phyloP scores from a whole-genome alignment of 35 echinoderm and acorn worm genomes.

The Apostichopus japonicus region DNA sequence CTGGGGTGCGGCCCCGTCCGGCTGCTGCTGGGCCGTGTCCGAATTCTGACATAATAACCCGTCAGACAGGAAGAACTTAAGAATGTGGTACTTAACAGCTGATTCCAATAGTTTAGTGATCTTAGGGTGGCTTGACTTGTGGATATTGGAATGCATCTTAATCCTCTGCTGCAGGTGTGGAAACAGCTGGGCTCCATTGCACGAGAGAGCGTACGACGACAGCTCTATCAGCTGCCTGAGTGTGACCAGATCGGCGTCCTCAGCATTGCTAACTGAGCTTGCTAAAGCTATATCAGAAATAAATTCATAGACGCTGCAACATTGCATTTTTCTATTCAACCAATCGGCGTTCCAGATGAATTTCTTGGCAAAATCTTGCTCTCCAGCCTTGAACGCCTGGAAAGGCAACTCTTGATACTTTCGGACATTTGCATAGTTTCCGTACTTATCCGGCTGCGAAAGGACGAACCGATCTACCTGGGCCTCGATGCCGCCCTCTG shows the following conservation, averaged over 20 bases:
- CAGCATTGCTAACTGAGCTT: slow-evolving; percentile 30
- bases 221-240: slow-evolving; percentile 82
- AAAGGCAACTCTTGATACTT: slow-evolving; percentile 82
- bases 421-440: slow-evolving; percentile 73
- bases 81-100: slow-evolving; percentile 66
- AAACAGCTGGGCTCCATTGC: slow-evolving; percentile 84
- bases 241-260: slow-evolving; percentile 71
- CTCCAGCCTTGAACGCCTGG: slow-evolving; percentile 82
- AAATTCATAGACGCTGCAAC: slow-evolving; percentile 73
- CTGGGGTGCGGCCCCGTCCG: slow-evolving; percentile 6
- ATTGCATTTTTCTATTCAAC: slow-evolving; percentile 72
- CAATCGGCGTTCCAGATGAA: slow-evolving; percentile 90
- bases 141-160: slow-evolving; percentile 50
- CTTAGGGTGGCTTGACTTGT: slow-evolving; percentile 71
- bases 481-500: slow-evolving; percentile 87
- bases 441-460: slow-evolving; percentile 69
- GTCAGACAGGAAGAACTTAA: slow-evolving; percentile 81
- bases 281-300: slow-evolving; percentile 79
- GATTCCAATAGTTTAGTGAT: slow-evolving; percentile 76
- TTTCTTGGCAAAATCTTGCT: slow-evolving; percentile 79
- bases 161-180: slow-evolving; percentile 76
- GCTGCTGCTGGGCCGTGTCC: neutral
- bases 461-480: slow-evolving; percentile 75
- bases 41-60: slow-evolving; percentile 60
- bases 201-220: slow-evolving; percentile 76